Conservation (phyloP, 2,797 vertebrate genomes). For the Chanos chanos region DNA sequence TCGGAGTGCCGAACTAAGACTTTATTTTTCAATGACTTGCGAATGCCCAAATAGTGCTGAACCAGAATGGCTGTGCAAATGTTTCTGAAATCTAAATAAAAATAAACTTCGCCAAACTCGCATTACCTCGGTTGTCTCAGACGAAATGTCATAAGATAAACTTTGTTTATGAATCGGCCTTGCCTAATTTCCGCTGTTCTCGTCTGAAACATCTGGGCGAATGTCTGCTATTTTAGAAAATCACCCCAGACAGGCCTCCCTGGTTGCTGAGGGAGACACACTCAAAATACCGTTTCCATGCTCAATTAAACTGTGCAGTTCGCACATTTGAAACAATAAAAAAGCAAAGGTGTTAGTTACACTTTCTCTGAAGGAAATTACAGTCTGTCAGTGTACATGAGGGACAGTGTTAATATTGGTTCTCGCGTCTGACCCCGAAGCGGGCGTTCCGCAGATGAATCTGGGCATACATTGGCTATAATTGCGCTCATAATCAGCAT, state of each 20-base stretch:
- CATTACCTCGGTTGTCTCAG: no score
- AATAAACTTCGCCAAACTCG: no score
- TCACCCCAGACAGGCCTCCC: conserved; percentile 8
- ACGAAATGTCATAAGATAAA: no score
- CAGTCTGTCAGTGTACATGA: conserved; percentile 7
- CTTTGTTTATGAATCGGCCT: no score
- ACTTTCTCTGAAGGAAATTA: conserved; percentile 36
- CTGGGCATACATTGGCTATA: no score
- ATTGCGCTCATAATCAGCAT: no score
- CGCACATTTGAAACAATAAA: conserved; percentile 36
- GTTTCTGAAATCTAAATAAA: no score
- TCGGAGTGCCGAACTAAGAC: no score
- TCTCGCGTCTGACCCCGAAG: not conserved
- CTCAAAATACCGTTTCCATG: conserved; percentile 23
- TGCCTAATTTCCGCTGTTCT: not conserved
- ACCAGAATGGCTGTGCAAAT: no score
- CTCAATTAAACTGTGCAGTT: conserved; percentile 27
- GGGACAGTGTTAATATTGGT: not conserved
- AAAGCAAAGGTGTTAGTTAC: conserved; percentile 25
- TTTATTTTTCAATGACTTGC: no score
- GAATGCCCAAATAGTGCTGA: no score
- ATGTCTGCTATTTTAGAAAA: conserved; percentile 16
- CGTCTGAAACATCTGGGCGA: conserved; percentile 25
- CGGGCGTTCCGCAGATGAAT: not conserved
- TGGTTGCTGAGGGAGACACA: conserved; percentile 24